A percentile compares a stretch with the other conserved stretches of the same genome.
These are phyloP conservation scores for Hydraecia micacea DNA, from an alignment of 2,888 invertebrate species.

Conservation along the genomic window DNA sequence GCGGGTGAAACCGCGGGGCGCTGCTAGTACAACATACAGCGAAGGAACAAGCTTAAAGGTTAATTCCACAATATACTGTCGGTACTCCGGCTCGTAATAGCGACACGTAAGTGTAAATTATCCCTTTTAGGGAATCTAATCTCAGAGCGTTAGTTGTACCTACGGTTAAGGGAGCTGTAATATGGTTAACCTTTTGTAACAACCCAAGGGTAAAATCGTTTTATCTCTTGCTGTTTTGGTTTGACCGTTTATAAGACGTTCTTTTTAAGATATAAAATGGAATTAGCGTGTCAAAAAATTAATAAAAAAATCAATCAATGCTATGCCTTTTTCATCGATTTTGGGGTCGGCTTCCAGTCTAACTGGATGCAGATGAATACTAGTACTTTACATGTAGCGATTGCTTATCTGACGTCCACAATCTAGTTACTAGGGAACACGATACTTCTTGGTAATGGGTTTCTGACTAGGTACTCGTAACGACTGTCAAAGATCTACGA, in stretches of 20 bases:
- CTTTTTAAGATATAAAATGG: not conserved
- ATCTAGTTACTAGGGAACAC: not conserved
- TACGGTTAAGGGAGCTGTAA: slow-evolving; percentile 51
- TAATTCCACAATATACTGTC: slow-evolving; percentile 54
- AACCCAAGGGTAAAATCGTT: slow-evolving; percentile 31
- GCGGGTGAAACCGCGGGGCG: no score
- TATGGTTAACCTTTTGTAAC: slow-evolving; percentile 55
- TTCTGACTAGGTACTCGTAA: not conserved
- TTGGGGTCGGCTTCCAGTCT: not conserved
- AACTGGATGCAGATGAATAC: not conserved
- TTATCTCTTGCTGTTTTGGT: slow-evolving; percentile 1
- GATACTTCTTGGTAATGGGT: not conserved
- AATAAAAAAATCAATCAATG: not conserved
- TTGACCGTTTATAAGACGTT: not conserved
- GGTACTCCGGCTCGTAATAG: slow-evolving; percentile 44
- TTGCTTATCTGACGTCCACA: not conserved
- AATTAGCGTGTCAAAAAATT: not conserved
- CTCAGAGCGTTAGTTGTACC: slow-evolving; percentile 56
- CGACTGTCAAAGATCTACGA: not conserved
- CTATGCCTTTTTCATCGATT: not conserved
- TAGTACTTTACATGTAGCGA: not conserved
- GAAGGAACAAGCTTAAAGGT: slow-evolving; percentile 26
- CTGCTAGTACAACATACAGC: slow-evolving; percentile 6
- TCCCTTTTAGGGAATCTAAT: slow-evolving; percentile 66
- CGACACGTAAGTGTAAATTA: slow-evolving; percentile 65